phyloP scores from a whole-genome alignment of 2,113 vertebrate species.

The Colistium nudipinnis region DNA sequence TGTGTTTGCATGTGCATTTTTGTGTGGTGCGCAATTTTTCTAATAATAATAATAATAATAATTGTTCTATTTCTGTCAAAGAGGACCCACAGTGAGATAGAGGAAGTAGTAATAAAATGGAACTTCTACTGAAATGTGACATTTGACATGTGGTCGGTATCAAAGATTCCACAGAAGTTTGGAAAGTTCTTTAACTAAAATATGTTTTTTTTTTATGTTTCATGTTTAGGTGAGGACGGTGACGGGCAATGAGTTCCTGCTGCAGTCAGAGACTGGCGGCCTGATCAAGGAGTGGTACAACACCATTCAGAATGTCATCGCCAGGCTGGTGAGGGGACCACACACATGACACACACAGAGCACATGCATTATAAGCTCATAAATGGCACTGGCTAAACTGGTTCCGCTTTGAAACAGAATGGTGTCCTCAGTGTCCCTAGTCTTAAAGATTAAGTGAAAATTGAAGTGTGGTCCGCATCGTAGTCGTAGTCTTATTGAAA shows the following conservation, averaged over 20 bases:
- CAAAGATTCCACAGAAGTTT: accelerated
- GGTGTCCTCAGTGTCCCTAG: too few species aligned
- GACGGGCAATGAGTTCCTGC: conserved; percentile 91
- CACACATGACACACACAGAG: conserved; percentile 4
- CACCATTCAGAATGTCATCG: conserved; percentile 86
- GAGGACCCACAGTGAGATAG: not conserved
- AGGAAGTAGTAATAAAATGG: conserved; percentile 27
- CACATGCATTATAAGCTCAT: conserved; percentile 16
- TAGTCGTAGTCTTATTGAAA: too few species aligned
- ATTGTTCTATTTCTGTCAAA: conserved; percentile 25
- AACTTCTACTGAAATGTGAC: not conserved
- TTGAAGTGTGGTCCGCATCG: too few species aligned
- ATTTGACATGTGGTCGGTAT: not conserved
- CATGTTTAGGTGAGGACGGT: conserved; percentile 91
- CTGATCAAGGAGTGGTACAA: conserved; percentile 88
- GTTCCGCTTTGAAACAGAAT: not conserved
- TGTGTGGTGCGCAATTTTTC: too few species aligned
- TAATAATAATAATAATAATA: too few species aligned
- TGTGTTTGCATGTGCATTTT: too few species aligned
- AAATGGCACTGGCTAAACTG: not conserved
- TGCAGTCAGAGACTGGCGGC: conserved; percentile 89
- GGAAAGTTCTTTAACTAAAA: too few species aligned
- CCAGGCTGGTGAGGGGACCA: conserved; percentile 84
- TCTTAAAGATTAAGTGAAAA: too few species aligned
- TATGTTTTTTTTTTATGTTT: too few species aligned